Conservation (phyloP, 2,888 invertebrate genomes). For the Kuschelorhynchus macadamiae region DNA sequence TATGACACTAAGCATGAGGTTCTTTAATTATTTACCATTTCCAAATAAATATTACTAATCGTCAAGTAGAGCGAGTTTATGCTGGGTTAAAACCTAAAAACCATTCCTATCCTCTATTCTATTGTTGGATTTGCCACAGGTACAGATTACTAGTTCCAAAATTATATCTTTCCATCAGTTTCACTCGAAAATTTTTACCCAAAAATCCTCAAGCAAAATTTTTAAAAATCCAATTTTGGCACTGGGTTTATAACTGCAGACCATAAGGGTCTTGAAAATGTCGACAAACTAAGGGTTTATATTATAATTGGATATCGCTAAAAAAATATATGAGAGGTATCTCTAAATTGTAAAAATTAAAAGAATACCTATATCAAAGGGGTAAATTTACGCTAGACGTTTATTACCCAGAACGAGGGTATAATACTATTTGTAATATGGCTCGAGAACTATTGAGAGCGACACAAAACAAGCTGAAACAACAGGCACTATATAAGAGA, state of each 20-base stretch:
- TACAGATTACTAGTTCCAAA: not conserved
- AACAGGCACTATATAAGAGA: too few species aligned
- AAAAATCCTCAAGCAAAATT: not conserved
- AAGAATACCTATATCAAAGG: slow-evolving; percentile 9
- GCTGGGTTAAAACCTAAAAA: too few species aligned
- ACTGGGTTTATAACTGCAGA: not conserved
- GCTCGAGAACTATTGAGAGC: slow-evolving; percentile 6
- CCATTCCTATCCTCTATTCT: too few species aligned
- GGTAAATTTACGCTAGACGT: not conserved
- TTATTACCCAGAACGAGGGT: slow-evolving; percentile 26
- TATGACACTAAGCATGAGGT: too few species aligned
- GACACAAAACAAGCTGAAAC: not conserved
- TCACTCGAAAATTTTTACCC: not conserved
- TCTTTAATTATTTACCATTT: too few species aligned
- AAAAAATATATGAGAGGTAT: slow-evolving; percentile 18
- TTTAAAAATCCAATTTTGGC: slow-evolving; percentile 3
- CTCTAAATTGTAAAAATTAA: slow-evolving; percentile 12
- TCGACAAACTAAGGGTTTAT: not conserved
- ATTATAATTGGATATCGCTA: slow-evolving; percentile 5
- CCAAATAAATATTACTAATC: too few species aligned
- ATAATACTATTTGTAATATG: slow-evolving; percentile 26
- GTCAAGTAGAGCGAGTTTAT: too few species aligned
- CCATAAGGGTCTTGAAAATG: not conserved
- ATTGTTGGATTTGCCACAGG: not conserved
- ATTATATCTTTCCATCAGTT: not conserved